phyloP scores from a whole-genome alignment of 2,888 invertebrate species.

The Mesorhabditis belari region DNA sequence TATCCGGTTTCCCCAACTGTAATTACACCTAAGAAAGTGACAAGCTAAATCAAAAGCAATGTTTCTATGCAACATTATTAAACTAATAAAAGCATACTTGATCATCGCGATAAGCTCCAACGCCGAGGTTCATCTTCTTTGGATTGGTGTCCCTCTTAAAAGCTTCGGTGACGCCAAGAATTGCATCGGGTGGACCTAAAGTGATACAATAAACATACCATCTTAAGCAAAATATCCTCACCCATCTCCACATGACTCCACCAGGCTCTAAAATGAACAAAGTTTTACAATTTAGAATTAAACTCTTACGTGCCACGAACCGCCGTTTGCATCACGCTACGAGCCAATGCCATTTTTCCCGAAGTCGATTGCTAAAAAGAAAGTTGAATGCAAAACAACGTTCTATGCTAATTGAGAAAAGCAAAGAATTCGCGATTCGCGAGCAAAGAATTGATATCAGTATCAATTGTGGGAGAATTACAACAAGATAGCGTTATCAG shows the following conservation, averaged over 20 bases:
- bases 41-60: neutral
- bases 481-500: no score
- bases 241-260: conserved; percentile 50
- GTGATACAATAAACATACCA: no score
- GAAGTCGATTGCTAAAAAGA: no score
- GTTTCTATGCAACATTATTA: neutral
- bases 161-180: conserved; percentile 93
- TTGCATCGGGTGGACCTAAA: conserved; percentile 58
- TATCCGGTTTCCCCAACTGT: no score
- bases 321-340: neutral
- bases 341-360: neutral
- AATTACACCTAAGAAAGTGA: neutral
- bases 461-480: no score
- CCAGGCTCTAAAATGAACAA: conserved; percentile 30
- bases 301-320: neutral
- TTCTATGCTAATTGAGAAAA: no score
- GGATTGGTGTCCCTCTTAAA: conserved; percentile 74
- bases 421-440: no score
- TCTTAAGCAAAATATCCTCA: no score
- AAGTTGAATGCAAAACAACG: no score
- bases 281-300: neutral
- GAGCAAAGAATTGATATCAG: no score
- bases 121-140: conserved; percentile 82
- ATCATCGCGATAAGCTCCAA: conserved; percentile 86
- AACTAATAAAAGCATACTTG: conserved; percentile 53